Base-by-base conservation (phyloP, 2,797 vertebrate species). In the Sandelia bainsii region DNA sequence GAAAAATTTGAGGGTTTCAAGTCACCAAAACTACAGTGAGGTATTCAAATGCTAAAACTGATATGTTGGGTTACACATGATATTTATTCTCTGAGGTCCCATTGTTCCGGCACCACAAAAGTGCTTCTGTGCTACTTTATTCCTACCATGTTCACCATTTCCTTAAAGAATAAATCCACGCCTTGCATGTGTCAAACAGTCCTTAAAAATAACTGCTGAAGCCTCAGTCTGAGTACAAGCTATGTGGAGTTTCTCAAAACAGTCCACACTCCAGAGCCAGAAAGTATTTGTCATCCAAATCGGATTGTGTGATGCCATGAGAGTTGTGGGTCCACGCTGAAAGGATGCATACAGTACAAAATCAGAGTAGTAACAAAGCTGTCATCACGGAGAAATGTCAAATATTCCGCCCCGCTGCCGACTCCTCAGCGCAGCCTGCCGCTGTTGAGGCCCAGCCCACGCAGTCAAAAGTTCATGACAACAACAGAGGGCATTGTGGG, bases 401-500 rank as follows among this genome's bases (percentile, higher is more conserved):
- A 89, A 78, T 90, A 94, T 94, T 93, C 92, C 87, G 64, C 86
- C 90, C 85, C 86, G 78, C 90, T 88, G 89, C 89, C 82, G 89
- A 83, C 89, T 85, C 82, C 84, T 86, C 80, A 74, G 79, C 56
- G 75, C 80, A 72, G 88, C 82, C 88, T 72, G 80, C 87, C 72
- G 83, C 87, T 81, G 86, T 65, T 61, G 51, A 82, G 83, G 77
- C 73, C 80, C 78, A 19, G 87, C 90, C 92, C 86, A 92, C 89
- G 83, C 93, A 85, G 91, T 93, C 92, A 92, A 93, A 93, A 94
- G 92, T 93, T 94, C 94, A 94, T 63, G 62, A 50, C 78, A 83
- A 93, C 91, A 93, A 94, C 75, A 85, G 83, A 86, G 63, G 80
- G 79, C 93, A 90, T 94, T 95, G 94, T 94, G 87, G 84, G 79